Evolutionary conservation across 1,140 invertebrate genomes (phyloP).

Genomic region (Scylla paramamosain): DNA sequence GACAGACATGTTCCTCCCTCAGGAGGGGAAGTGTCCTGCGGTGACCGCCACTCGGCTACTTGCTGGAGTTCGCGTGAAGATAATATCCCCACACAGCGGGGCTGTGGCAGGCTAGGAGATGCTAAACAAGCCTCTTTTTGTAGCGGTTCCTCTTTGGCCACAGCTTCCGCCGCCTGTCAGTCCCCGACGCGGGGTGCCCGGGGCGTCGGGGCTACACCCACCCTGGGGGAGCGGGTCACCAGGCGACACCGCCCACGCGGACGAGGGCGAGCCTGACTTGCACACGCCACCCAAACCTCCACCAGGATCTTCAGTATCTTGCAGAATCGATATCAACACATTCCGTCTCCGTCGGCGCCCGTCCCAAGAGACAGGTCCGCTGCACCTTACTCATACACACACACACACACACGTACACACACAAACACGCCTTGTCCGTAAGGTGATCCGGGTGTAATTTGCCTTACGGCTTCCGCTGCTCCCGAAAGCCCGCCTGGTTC

Average conservation of each 20-base stretch:
- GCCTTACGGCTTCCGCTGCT: constrained; percentile 50
- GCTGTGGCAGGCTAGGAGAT: not conserved
- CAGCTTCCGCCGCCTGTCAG: not conserved
- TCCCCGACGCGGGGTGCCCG: not conserved
- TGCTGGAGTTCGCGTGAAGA: not conserved
- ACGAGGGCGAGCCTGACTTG: not conserved
- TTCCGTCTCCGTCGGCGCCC: not conserved
- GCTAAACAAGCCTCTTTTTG: not conserved
- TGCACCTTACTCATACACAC: not conserved
- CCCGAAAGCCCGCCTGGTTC: constrained; percentile 22
- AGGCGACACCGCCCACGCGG: not conserved
- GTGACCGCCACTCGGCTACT: not conserved
- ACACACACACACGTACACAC: not conserved
- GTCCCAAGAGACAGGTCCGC: not conserved
- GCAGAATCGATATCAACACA: not conserved
- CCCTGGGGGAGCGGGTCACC: not conserved
- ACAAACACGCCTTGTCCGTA: not conserved
- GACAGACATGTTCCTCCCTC: not conserved
- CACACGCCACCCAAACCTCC: not conserved
- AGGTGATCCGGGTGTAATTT: constrained; percentile 45
- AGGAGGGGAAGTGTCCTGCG: not conserved
- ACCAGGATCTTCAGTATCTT: constrained; percentile 4
- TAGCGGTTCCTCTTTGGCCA: not conserved
- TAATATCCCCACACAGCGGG: not conserved
- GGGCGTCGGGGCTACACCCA: not conserved